Percentiles rank a stretch among this genome's conserved stretches.
Evolutionary conservation across 92 coral and sea anemone species (phyloP).

Genomic region (Zoanthus gigantus): DNA sequence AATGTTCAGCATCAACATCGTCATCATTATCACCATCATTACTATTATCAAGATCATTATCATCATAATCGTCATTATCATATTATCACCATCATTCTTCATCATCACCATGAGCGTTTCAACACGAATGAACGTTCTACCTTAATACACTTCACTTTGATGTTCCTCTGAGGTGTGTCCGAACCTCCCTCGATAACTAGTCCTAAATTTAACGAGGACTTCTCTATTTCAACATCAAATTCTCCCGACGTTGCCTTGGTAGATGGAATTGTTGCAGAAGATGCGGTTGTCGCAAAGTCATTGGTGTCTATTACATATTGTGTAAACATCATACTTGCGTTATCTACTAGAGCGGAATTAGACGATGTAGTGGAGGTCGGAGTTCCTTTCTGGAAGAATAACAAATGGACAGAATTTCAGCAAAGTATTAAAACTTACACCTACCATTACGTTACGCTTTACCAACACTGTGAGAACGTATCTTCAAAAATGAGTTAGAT

Average conservation of each 20-base stretch:
- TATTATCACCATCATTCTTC: no score
- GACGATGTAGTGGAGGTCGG: neutral
- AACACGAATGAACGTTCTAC: constrained; percentile 43
- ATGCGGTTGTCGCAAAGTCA: neutral
- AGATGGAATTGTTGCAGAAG: neutral
- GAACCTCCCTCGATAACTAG: constrained; percentile 84
- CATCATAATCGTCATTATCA: no score
- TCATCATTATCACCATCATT: neutral
- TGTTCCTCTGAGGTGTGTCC: constrained; percentile 62
- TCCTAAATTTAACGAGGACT: constrained; percentile 80
- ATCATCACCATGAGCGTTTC: neutral
- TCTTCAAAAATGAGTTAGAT: no score
- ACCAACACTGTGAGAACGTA: no score
- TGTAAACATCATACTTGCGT: neutral
- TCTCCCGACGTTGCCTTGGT: constrained; percentile 10
- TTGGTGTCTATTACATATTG: neutral
- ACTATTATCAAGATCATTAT: no score
- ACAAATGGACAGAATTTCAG: neutral
- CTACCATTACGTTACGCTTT: no score
- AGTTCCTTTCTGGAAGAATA: neutral
- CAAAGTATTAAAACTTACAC: neutral
- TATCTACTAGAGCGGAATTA: neutral
- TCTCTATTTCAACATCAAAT: constrained; percentile 63
- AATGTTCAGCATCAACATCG: neutral
- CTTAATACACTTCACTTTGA: constrained; percentile 80